These are phyloP conservation scores for Corythornis cristatus DNA, from an alignment of 2,113 vertebrate genomes.

Conservation along the genomic window DNA sequence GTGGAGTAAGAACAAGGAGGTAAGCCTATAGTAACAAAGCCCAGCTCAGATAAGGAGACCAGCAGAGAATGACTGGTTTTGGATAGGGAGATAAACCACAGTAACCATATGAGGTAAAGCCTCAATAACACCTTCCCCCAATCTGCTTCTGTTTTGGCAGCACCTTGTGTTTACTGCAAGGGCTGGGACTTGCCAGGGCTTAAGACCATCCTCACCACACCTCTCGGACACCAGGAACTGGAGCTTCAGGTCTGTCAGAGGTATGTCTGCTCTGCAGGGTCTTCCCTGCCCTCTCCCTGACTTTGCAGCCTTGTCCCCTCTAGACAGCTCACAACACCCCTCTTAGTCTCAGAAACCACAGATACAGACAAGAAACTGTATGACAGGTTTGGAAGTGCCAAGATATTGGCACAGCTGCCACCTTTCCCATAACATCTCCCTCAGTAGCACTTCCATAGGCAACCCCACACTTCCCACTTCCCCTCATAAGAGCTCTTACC, in stretches of 20 bases:
- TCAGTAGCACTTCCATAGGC: background rate
- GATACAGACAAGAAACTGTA: background rate
- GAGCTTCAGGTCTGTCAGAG: background rate
- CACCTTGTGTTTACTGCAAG: background rate
- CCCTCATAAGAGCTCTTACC: conserved; percentile 20
- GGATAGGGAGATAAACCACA: background rate
- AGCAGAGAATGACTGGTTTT: background rate
- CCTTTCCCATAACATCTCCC: background rate
- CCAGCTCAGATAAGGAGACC: background rate
- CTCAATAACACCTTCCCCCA: background rate
- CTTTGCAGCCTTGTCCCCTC: background rate
- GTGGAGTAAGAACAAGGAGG: background rate
- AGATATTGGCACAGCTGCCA: background rate
- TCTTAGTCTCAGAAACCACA: background rate
- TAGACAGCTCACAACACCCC: background rate
- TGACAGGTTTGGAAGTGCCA: background rate
- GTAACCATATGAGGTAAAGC: background rate
- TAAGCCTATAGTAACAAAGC: background rate
- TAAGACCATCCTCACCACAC: background rate
- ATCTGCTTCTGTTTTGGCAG: background rate
- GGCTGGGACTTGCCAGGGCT: background rate
- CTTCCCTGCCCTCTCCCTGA: background rate
- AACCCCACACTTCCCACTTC: background rate
- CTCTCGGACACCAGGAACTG: background rate
- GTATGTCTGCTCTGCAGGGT: background rate